Percentiles rank a stretch among this genome's conserved stretches.
Conservation (phyloP, 2,113 vertebrate species). For the Eulemur rufifrons region DNA sequence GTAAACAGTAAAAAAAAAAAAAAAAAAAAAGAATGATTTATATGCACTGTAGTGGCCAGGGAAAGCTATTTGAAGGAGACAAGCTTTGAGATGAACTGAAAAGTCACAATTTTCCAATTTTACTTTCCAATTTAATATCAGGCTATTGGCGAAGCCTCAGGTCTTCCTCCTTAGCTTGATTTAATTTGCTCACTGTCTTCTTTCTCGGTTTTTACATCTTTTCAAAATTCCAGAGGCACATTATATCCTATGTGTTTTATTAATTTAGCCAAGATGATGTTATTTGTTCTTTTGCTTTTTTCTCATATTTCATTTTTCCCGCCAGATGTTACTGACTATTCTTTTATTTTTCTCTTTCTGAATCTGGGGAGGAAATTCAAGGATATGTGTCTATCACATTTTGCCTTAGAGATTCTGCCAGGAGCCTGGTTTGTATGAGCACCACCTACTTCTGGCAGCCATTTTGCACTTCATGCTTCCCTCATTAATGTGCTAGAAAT, state of each 20-base stretch:
- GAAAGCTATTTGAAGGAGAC: neutral
- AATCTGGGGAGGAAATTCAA: neutral
- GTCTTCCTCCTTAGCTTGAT: neutral
- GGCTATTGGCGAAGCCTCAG: neutral
- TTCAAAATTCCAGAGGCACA: neutral
- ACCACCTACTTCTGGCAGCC: conserved; percentile 20
- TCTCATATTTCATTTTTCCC: neutral
- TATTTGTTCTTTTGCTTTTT: neutral
- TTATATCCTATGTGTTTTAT: neutral
- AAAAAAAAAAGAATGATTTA: neutral
- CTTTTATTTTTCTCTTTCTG: neutral
- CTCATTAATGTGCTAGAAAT: conserved; percentile 69
- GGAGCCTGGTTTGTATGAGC: neutral
- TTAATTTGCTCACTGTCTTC: neutral
- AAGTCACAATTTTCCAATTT: neutral
- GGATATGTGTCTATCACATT: neutral
- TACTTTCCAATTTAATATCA: neutral
- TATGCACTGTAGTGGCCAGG: neutral
- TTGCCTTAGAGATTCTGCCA: neutral
- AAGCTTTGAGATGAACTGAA: neutral
- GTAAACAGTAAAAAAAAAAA: neutral
- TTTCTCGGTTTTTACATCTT: neutral
- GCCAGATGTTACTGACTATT: neutral
- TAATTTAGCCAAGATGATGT: neutral
- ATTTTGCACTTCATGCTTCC: conserved; percentile 56